Evolutionary conservation across 2,113 vertebrate genomes (phyloP).

Genomic region (Melanostigma gelatinosum): DNA sequence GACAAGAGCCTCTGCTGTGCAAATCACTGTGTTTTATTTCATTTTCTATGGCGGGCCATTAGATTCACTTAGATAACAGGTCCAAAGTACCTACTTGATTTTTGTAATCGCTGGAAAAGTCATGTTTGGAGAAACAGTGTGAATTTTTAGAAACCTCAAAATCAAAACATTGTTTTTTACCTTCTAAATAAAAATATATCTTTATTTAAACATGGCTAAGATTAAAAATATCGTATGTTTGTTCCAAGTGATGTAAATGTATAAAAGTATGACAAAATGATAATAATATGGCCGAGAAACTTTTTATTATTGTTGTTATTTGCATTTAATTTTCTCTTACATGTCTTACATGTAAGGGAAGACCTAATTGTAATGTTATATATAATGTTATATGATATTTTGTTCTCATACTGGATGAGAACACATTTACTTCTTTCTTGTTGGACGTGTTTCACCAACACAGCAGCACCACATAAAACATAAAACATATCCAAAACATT

Average conservation of each 20-base stretch:
- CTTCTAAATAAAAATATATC: neutral
- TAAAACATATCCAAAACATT: neutral
- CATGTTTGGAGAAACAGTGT: neutral
- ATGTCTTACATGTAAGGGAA: neutral
- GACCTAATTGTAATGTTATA: neutral
- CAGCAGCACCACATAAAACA: neutral
- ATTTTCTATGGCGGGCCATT: neutral
- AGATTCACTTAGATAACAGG: conserved; percentile 3
- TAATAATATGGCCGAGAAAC: neutral
- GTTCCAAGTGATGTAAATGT: neutral
- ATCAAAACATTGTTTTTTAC: conserved; percentile 1
- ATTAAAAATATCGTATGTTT: neutral
- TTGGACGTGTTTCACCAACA: neutral
- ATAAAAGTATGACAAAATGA: neutral
- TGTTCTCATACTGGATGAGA: neutral
- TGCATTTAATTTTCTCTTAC: neutral
- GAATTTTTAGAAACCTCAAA: neutral
- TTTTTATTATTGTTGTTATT: neutral
- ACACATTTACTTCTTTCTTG: neutral
- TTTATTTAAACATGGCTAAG: neutral
- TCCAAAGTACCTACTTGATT: conserved; percentile 23
- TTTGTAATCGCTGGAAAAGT: neutral
- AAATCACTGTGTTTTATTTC: conserved; percentile 34
- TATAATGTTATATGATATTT: neutral
- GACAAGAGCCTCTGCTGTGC: neutral